Percentiles rank a stretch among this genome's conserved stretches.
phyloP scores from a whole-genome alignment of 2,113 vertebrate genomes.

The Agapornis roseicollis region DNA sequence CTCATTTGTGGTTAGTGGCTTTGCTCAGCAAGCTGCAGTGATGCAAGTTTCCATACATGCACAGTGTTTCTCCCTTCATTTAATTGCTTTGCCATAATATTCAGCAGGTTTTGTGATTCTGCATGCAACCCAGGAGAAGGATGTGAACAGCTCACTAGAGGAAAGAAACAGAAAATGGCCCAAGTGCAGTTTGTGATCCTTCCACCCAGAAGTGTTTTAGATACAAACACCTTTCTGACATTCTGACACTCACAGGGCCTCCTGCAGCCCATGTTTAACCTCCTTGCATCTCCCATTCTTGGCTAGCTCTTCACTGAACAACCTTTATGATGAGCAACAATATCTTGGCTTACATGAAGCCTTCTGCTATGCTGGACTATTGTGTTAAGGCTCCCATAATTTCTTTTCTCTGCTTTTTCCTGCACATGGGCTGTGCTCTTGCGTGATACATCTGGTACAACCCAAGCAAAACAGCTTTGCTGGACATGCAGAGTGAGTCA shows the following conservation, averaged over 20 bases:
- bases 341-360: neutral
- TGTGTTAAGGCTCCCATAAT: neutral
- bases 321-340: neutral
- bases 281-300: neutral
- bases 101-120: neutral
- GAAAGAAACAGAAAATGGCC: neutral
- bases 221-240: neutral
- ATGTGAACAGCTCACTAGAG: neutral
- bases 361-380: neutral
- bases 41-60: neutral
- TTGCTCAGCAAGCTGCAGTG: neutral
- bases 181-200: neutral
- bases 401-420: neutral
- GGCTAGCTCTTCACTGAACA: neutral
- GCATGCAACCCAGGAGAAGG: neutral
- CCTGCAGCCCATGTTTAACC: neutral
- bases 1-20: neutral
- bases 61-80: neutral
- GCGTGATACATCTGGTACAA: accelerated
- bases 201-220: neutral
- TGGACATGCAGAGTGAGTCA: neutral
- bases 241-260: neutral
- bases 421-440: neutral
- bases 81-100: neutral
- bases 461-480: neutral